These are phyloP conservation scores for Propithecus coquereli DNA, from an alignment of 2,113 vertebrate genomes.

Conservation along the genomic window DNA sequence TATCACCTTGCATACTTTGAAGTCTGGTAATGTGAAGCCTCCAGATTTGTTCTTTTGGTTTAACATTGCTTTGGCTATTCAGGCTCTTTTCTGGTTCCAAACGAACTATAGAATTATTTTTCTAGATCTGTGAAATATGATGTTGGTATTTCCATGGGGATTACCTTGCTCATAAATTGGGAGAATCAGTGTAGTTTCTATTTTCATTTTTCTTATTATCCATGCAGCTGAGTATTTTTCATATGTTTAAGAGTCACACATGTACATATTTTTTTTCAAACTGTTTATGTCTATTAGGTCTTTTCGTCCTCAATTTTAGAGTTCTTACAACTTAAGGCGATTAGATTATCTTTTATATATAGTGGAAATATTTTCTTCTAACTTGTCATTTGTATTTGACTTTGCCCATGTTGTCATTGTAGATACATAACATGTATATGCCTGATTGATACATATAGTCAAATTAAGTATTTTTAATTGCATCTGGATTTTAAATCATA, in stretches of 20 bases:
- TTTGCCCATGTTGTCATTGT: background rate
- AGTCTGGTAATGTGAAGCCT: too few species aligned
- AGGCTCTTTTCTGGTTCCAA: too few species aligned
- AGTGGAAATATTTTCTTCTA: background rate
- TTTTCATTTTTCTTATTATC: background rate
- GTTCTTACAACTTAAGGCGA: background rate
- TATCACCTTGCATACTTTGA: too few species aligned
- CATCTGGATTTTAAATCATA: background rate
- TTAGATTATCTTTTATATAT: background rate
- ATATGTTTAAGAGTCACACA: background rate
- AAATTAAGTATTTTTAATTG: background rate
- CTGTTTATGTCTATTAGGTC: background rate
- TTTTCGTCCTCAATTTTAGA: background rate
- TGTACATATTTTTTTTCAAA: background rate
- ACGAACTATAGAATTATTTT: too few species aligned
- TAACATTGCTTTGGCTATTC: too few species aligned
- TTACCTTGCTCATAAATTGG: too few species aligned
- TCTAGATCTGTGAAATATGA: too few species aligned
- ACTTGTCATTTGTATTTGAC: background rate
- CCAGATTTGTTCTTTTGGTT: too few species aligned
- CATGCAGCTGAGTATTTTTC: background rate
- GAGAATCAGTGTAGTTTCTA: background rate
- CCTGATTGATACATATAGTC: too few species aligned
- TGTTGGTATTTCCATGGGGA: too few species aligned
- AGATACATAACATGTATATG: background rate